Evolutionary conservation across 2,113 vertebrate species (phyloP).

Genomic region (Nerophis ophidion): DNA sequence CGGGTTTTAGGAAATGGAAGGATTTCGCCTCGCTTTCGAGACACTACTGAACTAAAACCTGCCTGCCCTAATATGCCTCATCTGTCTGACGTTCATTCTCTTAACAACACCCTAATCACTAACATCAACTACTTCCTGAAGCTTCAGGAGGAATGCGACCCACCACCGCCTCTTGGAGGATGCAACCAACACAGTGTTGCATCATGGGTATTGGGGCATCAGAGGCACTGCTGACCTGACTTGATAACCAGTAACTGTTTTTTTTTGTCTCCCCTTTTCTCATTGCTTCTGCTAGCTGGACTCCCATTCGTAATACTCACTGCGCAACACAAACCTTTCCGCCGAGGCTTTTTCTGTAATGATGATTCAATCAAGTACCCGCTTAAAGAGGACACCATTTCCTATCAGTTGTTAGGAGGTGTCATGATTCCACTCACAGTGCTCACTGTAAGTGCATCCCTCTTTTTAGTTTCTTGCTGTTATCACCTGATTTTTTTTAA

Average conservation of each 20-base stretch:
- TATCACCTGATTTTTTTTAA: not conserved
- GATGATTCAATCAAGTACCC: conserved; percentile 96
- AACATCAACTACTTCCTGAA: conserved; percentile 9
- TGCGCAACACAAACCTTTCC: conserved; percentile 81
- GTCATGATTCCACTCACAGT: conserved; percentile 89
- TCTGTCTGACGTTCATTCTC: not conserved
- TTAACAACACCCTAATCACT: conserved; percentile 20
- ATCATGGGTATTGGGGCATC: conserved; percentile 15
- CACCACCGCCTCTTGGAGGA: conserved; percentile 11
- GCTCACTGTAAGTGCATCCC: conserved; percentile 88
- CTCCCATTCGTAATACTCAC: conserved; percentile 94
- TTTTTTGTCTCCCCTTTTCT: conserved; percentile 60
- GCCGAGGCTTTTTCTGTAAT: conserved; percentile 97
- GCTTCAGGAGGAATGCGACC: not conserved
- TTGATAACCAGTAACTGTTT: conserved; percentile 63
- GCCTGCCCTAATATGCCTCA: too few relatives aligned
- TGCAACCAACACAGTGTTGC: conserved; percentile 14
- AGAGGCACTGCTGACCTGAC: not conserved
- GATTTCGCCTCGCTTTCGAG: too few relatives aligned
- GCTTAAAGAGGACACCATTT: conserved; percentile 96
- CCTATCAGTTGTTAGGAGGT: conserved; percentile 92
- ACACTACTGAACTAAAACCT: too few relatives aligned
- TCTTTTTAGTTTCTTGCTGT: conserved; percentile 28
- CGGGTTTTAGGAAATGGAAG: too few relatives aligned
- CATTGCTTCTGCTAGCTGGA: conserved; percentile 88